Evolutionary conservation across 2,113 vertebrate genomes (phyloP).

Genomic region (Leucopternis melanops): DNA sequence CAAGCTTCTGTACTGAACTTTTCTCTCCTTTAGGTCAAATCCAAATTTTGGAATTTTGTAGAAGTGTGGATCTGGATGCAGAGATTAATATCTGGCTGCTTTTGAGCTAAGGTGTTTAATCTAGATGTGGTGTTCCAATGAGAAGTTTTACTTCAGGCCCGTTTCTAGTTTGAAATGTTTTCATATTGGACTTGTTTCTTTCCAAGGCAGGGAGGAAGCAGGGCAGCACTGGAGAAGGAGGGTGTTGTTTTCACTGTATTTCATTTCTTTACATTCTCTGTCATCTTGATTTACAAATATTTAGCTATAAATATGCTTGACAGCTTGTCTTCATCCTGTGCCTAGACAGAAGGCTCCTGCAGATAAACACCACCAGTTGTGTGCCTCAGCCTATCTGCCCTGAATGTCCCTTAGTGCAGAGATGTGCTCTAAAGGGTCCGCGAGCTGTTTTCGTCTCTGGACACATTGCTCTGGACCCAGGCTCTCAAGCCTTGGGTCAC

Average conservation of each 20-base stretch:
- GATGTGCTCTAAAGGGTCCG: neutral
- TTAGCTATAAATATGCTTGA: neutral
- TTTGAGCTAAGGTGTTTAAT: neutral
- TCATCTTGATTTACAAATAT: neutral
- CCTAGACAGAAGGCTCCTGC: neutral
- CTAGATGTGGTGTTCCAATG: neutral
- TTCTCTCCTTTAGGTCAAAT: neutral
- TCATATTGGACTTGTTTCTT: neutral
- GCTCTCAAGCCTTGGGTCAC: neutral
- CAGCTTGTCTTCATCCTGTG: neutral
- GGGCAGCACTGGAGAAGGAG: neutral
- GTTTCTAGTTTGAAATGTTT: neutral
- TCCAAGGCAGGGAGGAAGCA: neutral
- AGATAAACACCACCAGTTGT: neutral
- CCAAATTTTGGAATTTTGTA: neutral
- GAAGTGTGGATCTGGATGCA: neutral
- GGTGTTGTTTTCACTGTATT: neutral
- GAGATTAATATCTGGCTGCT: neutral
- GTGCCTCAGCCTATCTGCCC: neutral
- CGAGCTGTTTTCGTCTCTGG: neutral
- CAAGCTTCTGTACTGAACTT: neutral
- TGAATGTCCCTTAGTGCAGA: neutral
- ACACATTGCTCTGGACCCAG: fast-evolving
- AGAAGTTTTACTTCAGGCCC: neutral
- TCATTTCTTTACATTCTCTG: neutral